These are phyloP conservation scores for Lepidocolaptes lacrymiger DNA, from an alignment of 2,797 vertebrate genomes.

Conservation along the genomic window DNA sequence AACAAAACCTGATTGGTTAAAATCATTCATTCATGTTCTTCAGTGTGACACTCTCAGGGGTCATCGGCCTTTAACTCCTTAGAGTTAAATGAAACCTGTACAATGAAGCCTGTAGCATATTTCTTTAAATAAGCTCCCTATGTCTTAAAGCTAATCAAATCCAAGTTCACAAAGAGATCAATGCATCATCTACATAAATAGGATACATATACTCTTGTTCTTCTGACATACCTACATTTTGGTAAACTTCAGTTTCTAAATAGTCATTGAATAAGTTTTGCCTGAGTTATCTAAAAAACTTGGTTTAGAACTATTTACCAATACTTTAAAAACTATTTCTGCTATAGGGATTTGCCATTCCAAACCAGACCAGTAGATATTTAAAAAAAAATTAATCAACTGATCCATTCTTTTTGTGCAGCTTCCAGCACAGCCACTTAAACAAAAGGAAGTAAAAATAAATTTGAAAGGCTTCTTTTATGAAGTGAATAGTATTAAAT, in stretches of 20 bases:
- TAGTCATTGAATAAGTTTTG: neutral
- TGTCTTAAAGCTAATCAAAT: neutral
- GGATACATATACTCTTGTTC: too few relatives aligned
- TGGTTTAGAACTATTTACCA: neutral
- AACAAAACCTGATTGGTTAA: neutral
- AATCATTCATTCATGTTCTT: neutral
- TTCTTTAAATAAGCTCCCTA: neutral
- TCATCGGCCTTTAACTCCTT: neutral
- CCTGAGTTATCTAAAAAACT: neutral
- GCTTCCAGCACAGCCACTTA: neutral
- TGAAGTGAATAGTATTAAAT: neutral
- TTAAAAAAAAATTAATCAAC: neutral
- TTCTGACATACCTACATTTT: neutral
- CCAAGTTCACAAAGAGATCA: neutral
- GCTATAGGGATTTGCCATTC: neutral
- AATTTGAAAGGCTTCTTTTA: neutral
- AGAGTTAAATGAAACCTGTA: neutral
- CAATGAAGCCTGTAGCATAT: neutral
- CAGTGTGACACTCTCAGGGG: neutral
- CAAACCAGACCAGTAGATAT: neutral
- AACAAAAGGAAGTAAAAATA: neutral
- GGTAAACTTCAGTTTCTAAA: neutral
- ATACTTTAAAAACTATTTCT: neutral
- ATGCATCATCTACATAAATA: neutral
- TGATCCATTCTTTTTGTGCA: neutral